phyloP scores from a whole-genome alignment of 2,113 vertebrate species.

The Perca fluviatilis region DNA sequence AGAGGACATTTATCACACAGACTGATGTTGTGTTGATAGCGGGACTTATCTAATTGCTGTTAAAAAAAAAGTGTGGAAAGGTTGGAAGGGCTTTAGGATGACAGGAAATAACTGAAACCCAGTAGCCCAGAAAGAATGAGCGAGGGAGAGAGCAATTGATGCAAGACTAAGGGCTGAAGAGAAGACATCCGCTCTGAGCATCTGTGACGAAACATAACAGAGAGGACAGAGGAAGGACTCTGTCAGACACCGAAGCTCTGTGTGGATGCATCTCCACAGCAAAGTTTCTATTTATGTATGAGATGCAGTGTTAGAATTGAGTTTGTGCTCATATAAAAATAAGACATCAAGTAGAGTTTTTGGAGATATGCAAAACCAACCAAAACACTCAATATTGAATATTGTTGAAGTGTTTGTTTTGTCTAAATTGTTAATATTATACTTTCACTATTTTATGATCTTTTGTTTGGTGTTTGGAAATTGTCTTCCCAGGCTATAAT shows the following conservation, averaged over 20 bases:
- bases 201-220: conserved; percentile 62
- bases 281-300: conserved; percentile 15
- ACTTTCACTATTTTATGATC: too few species aligned
- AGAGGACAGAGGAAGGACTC: conserved; percentile 60
- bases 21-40: conserved; percentile 55
- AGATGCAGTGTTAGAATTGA: neutral
- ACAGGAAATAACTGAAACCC: conserved; percentile 68
- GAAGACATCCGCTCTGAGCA: conserved; percentile 52
- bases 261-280: conserved; percentile 15
- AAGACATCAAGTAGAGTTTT: neutral
- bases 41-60: conserved; percentile 67
- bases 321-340: neutral
- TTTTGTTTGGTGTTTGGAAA: neutral
- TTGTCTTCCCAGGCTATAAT: neutral
- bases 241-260: conserved; percentile 32
- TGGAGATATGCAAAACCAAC: neutral
- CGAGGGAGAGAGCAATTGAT: conserved; percentile 48
- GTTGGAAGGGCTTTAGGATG: conserved; percentile 49
- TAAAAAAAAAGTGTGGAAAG: conserved; percentile 45
- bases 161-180: conserved; percentile 65
- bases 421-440: neutral
- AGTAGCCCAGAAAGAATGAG: conserved; percentile 63
- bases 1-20: conserved; percentile 61
- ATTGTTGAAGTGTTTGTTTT: neutral
- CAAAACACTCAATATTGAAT: neutral